Base-by-base conservation (phyloP, 2,113 vertebrate species). In the Xenopus tropicalis region DNA sequence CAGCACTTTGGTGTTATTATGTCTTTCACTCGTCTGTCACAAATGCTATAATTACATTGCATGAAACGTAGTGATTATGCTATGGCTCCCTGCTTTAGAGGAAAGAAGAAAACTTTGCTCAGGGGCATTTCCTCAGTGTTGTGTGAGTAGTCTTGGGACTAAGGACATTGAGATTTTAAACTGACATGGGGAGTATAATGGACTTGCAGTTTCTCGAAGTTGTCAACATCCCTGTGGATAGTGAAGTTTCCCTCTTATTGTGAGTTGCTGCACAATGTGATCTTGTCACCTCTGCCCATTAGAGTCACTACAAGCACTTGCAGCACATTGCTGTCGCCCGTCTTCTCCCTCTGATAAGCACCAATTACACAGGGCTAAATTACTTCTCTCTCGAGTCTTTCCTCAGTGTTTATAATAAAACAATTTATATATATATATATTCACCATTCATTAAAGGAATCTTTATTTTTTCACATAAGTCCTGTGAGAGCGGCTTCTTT, bases 321-420 rank as follows among this genome's bases (percentile, higher is more conserved):
- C 43, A 42, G 19, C 25, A 37, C 58, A 68, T 25, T 22, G 24
- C 23, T 43, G 61, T 62, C 72, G 10, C 23, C 43, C 68, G 64
- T 52, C 65, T 68, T 43, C 57, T 61, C 10, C 19, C n/a, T 22
- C 46, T 42, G 66, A 75, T 75, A 75, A 69, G 48, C 44, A 29
- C 11, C 16, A 16, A 14, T n/a, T 22, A 11, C 14, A 16, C 14
- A 12, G 54, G 46, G 54, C 25, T 19, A 42, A 69, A 61, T 54
- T 68, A 74, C 24, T 51, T 22, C 57, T 13, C 17, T 17, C 8
- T 52, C 21, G 14, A 11, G 3, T 13, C 16, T 1, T 48, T 17
- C 46, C 46, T 48, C 16, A 48, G 14, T 11, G 11, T 37, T 37
- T 37, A 7, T 7, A 37, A n/a, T n/a, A n/a, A n/a, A n/a, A n/a